Evolutionary conservation across 2,113 vertebrate genomes (phyloP).

Genomic region (Petromus typicus): DNA sequence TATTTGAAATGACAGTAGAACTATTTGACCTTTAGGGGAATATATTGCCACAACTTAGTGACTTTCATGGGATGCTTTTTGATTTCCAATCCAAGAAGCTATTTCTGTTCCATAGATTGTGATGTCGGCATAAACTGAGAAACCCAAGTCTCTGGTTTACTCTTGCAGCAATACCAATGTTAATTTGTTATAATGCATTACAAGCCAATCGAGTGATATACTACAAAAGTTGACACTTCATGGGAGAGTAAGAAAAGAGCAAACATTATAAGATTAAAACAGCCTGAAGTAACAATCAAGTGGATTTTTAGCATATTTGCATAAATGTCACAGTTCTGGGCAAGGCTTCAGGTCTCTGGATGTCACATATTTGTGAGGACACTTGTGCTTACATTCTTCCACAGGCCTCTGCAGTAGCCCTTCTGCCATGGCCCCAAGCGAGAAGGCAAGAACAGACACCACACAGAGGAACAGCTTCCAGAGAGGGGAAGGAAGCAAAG

Average conservation of each 20-base stretch:
- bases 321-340: not conserved
- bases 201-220: not conserved
- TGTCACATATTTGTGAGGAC: not conserved
- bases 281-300: not conserved
- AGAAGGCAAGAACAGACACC: not conserved
- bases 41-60: not conserved
- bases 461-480: not conserved
- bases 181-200: not conserved
- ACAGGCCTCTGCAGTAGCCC: not conserved
- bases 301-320: not conserved
- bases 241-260: not conserved
- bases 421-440: not conserved
- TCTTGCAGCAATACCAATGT: not conserved
- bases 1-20: not conserved
- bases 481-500: not conserved
- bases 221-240: not conserved
- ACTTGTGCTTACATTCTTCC: not conserved
- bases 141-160: not conserved
- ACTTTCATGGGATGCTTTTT: not conserved
- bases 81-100: not conserved
- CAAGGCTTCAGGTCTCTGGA: not conserved
- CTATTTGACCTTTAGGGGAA: not conserved
- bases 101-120: not conserved
- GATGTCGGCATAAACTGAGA: not conserved
- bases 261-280: conserved; percentile 5